Percentiles rank a stretch among this genome's conserved stretches.
phyloP scores from a whole-genome alignment of 2,888 invertebrate species.

The Thumatha senex region DNA sequence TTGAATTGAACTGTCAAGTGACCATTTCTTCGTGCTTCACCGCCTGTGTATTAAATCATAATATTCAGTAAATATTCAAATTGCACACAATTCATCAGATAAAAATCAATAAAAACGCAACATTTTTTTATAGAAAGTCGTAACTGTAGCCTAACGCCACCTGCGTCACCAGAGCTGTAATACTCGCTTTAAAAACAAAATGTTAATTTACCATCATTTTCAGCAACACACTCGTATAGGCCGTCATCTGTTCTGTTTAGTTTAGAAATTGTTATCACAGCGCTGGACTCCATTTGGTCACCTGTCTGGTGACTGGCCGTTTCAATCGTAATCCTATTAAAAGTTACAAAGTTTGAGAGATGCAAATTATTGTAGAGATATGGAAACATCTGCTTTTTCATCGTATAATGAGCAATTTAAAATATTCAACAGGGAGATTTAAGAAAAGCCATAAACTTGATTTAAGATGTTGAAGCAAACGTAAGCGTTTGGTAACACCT shows the following conservation, averaged over 20 bases:
- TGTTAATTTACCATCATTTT: slow-evolving; percentile 84
- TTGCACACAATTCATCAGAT: neutral
- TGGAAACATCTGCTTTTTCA: slow-evolving; percentile 12
- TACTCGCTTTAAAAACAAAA: too few species aligned
- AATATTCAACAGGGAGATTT: slow-evolving; percentile 10
- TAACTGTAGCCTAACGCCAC: too few species aligned
- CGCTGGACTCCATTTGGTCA: slow-evolving; percentile 81
- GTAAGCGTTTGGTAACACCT: slow-evolving; percentile 19
- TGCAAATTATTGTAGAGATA: slow-evolving; percentile 14
- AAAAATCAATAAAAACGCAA: too few species aligned
- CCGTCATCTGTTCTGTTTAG: slow-evolving; percentile 91
- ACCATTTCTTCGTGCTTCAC: slow-evolving; percentile 89
- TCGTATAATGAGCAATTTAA: slow-evolving; percentile 6
- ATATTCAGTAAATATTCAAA: neutral
- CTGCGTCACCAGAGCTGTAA: too few species aligned
- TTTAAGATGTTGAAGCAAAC: slow-evolving; percentile 14
- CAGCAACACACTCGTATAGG: slow-evolving; percentile 93
- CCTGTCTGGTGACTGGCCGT: slow-evolving; percentile 75
- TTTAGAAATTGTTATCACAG: slow-evolving; percentile 86
- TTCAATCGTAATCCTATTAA: slow-evolving; percentile 84
- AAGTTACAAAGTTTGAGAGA: slow-evolving; percentile 3
- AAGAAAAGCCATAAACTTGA: slow-evolving; percentile 13
- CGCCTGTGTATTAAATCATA: slow-evolving; percentile 71
- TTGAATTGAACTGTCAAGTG: slow-evolving; percentile 92
- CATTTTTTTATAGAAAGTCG: too few species aligned